Base-by-base conservation (phyloP, 1,140 invertebrate species). In the Trichogramma pretiosum region DNA sequence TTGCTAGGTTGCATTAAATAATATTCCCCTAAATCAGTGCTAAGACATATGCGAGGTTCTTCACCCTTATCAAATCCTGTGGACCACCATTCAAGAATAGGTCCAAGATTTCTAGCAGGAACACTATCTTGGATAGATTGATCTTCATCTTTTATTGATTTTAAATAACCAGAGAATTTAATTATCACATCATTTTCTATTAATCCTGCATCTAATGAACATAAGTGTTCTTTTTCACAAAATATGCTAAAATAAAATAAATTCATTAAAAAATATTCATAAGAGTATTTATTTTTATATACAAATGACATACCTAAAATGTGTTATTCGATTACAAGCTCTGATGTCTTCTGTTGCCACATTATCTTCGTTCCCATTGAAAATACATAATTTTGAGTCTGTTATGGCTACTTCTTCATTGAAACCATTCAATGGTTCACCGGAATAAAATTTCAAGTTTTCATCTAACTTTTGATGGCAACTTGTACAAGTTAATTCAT, bases 1-100 rank as follows among this genome's bases (percentile, higher is more conserved):
- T 77, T 71, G 56, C 82, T 84, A 3, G 88, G 83, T 42, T 40
- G 13, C 35, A 78, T 77, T 36, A 92, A 66, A 63, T 86, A 80
- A 65, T 92, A 92, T 62, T 91, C 85, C 4, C 80, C 87, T 74
- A 79, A 87, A 46, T 77, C 79, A 43, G 88, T 90, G 35, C 78
- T 82, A 59, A 91, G 76, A 32, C 82, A 85, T 46, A 93, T 77
- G 30, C 87, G 72, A 41, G 82, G 80, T 53, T 77, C 76, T 56
- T 83, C 78, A 52, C 87, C 87, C 28, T 86, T 85, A 74, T 92
- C 87, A 67, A 81, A 86, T 16, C 83, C 88, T 53, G 84, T 78
- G 16, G 85, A 79, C 75, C 79, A 89, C 89, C 89, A 93, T 69
- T 87, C 83, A 62, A 83, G 85, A 60, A 93, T 87, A 11, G 89